Conservation (phyloP, 2,888 invertebrate species). For the Xanthia icteritia region DNA sequence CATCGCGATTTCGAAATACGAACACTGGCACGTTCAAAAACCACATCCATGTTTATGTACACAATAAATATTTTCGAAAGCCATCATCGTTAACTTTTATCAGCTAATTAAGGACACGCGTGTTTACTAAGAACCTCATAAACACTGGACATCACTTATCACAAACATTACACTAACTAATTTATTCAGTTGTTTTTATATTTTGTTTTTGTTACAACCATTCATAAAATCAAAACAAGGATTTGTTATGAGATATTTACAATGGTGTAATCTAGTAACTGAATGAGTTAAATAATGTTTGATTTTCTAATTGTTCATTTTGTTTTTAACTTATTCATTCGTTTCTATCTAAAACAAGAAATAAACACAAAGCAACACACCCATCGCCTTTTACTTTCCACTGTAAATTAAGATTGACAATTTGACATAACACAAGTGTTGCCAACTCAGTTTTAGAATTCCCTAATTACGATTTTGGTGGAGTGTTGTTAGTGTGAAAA, state of each 20-base stretch:
- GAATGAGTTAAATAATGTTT: constrained; percentile 28
- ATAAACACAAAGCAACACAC: constrained; percentile 86
- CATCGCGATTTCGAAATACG: constrained; percentile 77
- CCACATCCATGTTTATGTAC: constrained; percentile 77
- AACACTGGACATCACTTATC: constrained; percentile 53
- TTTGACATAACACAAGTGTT: constrained; percentile 68
- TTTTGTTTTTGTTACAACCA: constrained; percentile 68
- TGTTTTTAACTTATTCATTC: constrained; percentile 65
- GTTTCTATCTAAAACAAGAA: constrained; percentile 72
- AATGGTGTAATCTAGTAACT: constrained; percentile 34
- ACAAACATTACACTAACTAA: constrained; percentile 57
- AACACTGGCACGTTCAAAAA: constrained; percentile 70
- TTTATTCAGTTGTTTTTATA: constrained; percentile 58
- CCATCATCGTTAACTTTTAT: constrained; percentile 69
- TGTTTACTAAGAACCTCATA: constrained; percentile 44
- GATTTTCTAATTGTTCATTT: constrained; percentile 35
- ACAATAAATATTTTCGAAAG: constrained; percentile 68
- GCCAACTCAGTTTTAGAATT: constrained; percentile 44
- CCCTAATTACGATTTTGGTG: constrained; percentile 17
- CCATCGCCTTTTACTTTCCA: constrained; percentile 85
- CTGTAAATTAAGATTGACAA: constrained; percentile 82
- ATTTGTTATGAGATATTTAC: constrained; percentile 59
- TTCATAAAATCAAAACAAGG: constrained; percentile 49
- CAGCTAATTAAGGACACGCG: constrained; percentile 43
- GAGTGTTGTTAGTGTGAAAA: constrained; percentile 31